Conservation (phyloP, 2,113 vertebrate genomes). For the Syrrhaptes paradoxus region DNA sequence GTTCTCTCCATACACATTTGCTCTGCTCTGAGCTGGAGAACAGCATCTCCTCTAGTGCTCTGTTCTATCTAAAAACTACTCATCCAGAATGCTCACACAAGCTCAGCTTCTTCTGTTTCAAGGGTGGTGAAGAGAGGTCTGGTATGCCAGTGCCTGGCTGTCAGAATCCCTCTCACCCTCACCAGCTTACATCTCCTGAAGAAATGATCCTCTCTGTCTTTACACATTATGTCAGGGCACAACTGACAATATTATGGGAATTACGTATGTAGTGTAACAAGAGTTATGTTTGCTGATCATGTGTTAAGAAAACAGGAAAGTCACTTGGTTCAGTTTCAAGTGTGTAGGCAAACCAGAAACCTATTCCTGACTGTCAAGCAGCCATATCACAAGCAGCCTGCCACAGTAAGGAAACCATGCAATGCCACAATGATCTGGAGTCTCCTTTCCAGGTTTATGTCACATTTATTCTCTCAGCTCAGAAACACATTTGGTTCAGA, state of each 20-base stretch:
- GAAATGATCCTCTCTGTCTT: conserved; percentile 37
- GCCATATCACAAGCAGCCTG: conserved; percentile 9
- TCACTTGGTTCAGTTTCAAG: conserved; percentile 47
- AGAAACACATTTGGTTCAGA: conserved; percentile 21
- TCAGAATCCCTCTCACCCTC: conserved; percentile 11
- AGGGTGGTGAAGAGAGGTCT: neutral
- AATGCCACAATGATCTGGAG: conserved; percentile 7
- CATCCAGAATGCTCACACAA: neutral
- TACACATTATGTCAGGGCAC: conserved; percentile 49
- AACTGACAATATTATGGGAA: conserved; percentile 57
- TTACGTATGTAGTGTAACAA: conserved; percentile 34
- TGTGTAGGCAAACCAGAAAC: conserved; percentile 48
- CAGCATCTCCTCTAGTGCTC: neutral
- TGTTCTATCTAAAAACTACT: neutral
- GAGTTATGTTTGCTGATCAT: conserved; percentile 56
- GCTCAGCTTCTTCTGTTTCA: neutral
- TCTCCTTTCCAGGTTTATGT: conserved; percentile 48
- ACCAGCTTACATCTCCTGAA: neutral
- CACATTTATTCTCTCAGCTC: conserved; percentile 50
- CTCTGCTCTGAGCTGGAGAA: neutral
- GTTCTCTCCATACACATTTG: neutral
- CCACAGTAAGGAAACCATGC: neutral
- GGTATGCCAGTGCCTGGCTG: neutral
- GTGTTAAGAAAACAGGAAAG: conserved; percentile 59
- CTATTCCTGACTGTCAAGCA: conserved; percentile 33